phyloP scores from a whole-genome alignment of 1,140 invertebrate species.

The Bombus affinis region DNA sequence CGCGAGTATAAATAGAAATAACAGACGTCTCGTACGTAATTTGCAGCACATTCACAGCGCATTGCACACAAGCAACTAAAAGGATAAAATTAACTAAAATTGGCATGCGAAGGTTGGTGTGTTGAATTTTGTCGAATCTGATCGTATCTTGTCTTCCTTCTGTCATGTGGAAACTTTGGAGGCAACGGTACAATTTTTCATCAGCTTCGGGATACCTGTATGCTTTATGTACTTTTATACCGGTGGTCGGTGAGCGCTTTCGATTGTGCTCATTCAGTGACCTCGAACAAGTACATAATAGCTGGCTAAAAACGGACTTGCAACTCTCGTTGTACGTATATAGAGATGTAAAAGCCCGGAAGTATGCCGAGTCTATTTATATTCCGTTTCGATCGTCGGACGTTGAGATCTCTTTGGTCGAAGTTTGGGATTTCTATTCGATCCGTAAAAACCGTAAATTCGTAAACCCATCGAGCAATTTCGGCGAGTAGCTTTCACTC shows the following conservation, averaged over 20 bases:
- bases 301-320: neutral
- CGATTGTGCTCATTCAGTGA: no score
- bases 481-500: neutral
- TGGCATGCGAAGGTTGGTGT: conserved; percentile 59
- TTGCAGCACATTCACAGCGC: conserved; percentile 51
- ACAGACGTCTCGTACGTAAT: neutral
- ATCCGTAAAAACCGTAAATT: no score
- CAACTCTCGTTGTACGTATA: neutral
- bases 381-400: conserved; percentile 35
- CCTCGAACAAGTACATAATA: no score
- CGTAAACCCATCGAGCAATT: neutral
- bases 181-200: neutral
- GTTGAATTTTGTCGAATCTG: conserved; percentile 14
- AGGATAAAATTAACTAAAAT: no score
- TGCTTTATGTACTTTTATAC: neutral
- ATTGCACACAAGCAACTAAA: conserved; percentile 59
- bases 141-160: neutral
- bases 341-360: neutral
- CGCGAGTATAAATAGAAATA: neutral
- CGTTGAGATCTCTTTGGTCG: neutral
- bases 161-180: neutral
- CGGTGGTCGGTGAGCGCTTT: no score
- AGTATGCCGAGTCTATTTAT: conserved; percentile 70
- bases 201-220: neutral
- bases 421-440: neutral